These are phyloP conservation scores for Pristiophorus japonicus DNA, from an alignment of 2,113 vertebrate species.

Conservation along the genomic window DNA sequence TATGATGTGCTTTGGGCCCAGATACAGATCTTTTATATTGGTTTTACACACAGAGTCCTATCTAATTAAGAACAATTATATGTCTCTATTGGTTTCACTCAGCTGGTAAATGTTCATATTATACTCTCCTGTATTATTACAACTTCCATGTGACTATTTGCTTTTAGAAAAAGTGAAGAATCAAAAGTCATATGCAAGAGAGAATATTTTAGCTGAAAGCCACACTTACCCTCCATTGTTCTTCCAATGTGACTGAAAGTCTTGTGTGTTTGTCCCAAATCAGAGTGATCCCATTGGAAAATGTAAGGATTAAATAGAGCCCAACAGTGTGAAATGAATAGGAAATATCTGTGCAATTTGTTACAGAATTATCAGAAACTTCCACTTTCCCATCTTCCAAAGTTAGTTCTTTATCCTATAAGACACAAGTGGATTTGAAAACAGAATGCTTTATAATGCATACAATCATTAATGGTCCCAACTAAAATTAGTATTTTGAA, in stretches of 20 bases:
- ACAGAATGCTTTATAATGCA: neutral
- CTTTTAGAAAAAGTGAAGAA: too few relatives aligned
- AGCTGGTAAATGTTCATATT: too few relatives aligned
- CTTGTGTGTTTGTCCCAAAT: slow-evolving; percentile 33
- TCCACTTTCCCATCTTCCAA: slow-evolving; percentile 16
- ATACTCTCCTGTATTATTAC: too few relatives aligned
- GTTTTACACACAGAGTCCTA: too few relatives aligned
- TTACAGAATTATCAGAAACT: neutral
- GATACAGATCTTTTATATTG: too few relatives aligned
- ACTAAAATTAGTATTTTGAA: neutral
- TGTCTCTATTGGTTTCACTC: too few relatives aligned
- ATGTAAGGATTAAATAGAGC: neutral
- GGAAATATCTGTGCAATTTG: neutral
- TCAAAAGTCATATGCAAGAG: too few relatives aligned
- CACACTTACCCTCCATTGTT: neutral
- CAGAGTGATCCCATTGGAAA: slow-evolving; percentile 6
- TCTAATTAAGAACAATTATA: too few relatives aligned
- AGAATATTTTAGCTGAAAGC: neutral
- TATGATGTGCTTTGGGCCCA: too few relatives aligned
- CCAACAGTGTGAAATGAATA: slow-evolving; percentile 27
- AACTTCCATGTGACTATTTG: too few relatives aligned
- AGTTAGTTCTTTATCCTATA: neutral
- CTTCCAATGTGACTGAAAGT: neutral
- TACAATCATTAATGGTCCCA: neutral
- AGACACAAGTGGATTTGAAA: neutral